A percentile compares a stretch with the other conserved stretches of the same genome.
phyloP scores from a whole-genome alignment of 2,888 invertebrate genomes.

The Liposcelis brunnea region DNA sequence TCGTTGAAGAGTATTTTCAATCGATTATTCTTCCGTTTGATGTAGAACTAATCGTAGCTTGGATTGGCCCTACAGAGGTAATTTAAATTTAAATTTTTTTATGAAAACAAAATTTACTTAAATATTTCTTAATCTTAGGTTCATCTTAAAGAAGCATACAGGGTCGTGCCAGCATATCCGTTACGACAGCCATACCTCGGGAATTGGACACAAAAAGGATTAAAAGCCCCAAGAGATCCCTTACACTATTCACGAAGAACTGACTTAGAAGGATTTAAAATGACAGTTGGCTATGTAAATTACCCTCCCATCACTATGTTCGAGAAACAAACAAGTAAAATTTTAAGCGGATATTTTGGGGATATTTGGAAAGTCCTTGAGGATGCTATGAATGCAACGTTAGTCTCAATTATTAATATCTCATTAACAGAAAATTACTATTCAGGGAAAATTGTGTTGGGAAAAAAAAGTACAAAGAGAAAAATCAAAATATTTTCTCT shows the following conservation, averaged over 20 bases:
- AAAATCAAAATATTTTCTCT: too few relatives aligned
- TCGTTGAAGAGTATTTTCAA: neutral
- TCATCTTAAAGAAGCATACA: slow-evolving; percentile 3
- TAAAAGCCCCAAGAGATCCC: neutral
- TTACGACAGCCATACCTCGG: neutral
- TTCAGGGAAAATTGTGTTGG: too few relatives aligned
- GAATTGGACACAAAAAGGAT: neutral
- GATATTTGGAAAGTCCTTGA: slow-evolving; percentile 5
- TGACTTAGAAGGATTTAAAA: neutral
- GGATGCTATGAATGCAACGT: slow-evolving; percentile 1
- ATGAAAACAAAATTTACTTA: too few relatives aligned
- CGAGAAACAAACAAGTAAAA: neutral
- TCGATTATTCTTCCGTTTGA: neutral
- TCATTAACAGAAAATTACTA: too few relatives aligned
- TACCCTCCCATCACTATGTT: neutral
- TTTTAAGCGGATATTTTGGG: neutral
- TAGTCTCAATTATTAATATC: neutral
- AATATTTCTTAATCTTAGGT: too few relatives aligned
- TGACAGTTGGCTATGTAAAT: slow-evolving; percentile 1
- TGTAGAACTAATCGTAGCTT: slow-evolving; percentile 1
- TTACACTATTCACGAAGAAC: neutral
- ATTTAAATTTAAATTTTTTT: too few relatives aligned
- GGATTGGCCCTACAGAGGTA: too few relatives aligned
- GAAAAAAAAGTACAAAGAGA: too few relatives aligned
- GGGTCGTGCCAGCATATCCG: neutral